phyloP scores from a whole-genome alignment of 1,140 invertebrate genomes.

The Philaenus spumarius region DNA sequence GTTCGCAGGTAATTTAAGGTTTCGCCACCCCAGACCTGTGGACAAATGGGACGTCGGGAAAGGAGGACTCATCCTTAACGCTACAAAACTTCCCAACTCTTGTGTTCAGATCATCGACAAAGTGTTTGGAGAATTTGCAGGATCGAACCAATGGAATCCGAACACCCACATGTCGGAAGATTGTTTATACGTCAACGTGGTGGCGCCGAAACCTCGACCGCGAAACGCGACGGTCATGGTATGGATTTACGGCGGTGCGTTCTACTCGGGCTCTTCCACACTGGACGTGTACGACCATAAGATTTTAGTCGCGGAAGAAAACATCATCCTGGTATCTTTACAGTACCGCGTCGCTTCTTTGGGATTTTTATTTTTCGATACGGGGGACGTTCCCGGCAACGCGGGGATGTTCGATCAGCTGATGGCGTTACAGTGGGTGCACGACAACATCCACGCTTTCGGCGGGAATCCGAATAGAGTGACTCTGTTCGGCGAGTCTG shows the following conservation, averaged over 20 bases:
- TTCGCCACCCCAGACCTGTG: slow-evolving; percentile 77
- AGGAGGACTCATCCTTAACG: slow-evolving; percentile 52
- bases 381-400: slow-evolving; percentile 87
- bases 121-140: slow-evolving; percentile 85
- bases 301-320: slow-evolving; percentile 81
- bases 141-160: slow-evolving; percentile 95
- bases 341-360: slow-evolving; percentile 90
- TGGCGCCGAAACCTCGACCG: slow-evolving; percentile 72
- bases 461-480: slow-evolving; percentile 93
- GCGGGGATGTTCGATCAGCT: slow-evolving; percentile 91
- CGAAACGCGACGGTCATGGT: slow-evolving; percentile 87
- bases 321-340: slow-evolving; percentile 92
- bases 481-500: slow-evolving; percentile 94
- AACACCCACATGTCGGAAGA: slow-evolving; percentile 90
- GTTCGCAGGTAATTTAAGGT: slow-evolving; percentile 57
- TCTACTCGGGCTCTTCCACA: slow-evolving; percentile 88
- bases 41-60: slow-evolving; percentile 71
- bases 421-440: slow-evolving; percentile 90
- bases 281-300: slow-evolving; percentile 89
- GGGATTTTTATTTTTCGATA: slow-evolving; percentile 86
- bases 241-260: slow-evolving; percentile 96
- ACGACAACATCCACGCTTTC: slow-evolving; percentile 88
- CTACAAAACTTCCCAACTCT: slow-evolving; percentile 76
- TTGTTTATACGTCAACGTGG: slow-evolving; percentile 94
- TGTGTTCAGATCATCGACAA: slow-evolving; percentile 89